Evolutionary conservation across 2,888 invertebrate genomes (phyloP), one percentile per base, ranked within the genome.

Genomic region (Melieria picta): DNA sequence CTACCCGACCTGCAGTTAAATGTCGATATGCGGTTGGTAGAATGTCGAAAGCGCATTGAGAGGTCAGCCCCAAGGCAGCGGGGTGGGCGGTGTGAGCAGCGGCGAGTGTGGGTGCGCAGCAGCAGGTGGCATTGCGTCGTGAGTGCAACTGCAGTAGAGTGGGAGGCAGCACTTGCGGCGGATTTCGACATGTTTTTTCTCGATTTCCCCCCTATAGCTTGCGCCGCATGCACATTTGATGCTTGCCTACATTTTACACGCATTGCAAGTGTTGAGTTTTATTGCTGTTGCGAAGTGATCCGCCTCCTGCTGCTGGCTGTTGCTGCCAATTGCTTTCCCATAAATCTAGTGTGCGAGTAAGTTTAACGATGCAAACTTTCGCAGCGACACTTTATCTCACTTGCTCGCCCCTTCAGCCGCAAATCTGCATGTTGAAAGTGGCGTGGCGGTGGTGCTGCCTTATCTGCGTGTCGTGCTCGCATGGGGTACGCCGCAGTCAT

Each of bases 1-100:
- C 69, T 65, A 73, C 78, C 75, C 78, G 79, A 81, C 81, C 80
- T 80, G 79, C 82, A 82, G 78, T 78, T 67, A 72, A 74, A 73
- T 71, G 71, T 64, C 74, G 73, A 70, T 65, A 67, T 72, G 72
- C 63, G 72, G 74, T 70, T 70, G 68, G 64, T 61, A 69, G 69
- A 57, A 69, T 65, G 69, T 61, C 52, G 13, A 5, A 52, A 11
- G 55, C 57, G 45, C 47, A 50, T 45, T 56, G 65, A 57, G 45
- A 7, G 7, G 30, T 62, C 7, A 58, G 58, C 13, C 13, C 30
- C 58, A 16, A 30, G 10, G 30, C 30, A 13, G 62, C 4, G 45
- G 30, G 47, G 10, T 43, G 16, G 45, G 30, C 30, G 4, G 4
- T 5, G 3, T 2, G 30, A 30, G 30, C 30, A 30, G 4, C 4